A percentile compares a stretch with the other conserved stretches of the same genome.
Evolutionary conservation across 1,140 invertebrate species (phyloP).

Genomic region (Hyles euphorbiae): DNA sequence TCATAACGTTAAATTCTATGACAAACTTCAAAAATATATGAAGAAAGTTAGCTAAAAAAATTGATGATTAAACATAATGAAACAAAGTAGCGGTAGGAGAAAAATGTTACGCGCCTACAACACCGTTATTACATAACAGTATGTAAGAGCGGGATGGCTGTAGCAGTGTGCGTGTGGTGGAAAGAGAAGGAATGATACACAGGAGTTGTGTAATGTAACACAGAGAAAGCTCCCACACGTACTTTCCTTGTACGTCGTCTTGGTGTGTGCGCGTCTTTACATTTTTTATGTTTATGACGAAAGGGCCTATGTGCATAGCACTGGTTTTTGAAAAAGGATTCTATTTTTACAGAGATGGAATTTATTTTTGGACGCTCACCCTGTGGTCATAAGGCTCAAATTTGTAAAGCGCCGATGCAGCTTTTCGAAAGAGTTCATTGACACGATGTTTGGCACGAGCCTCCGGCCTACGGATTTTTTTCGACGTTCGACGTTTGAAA

Average conservation of each 20-base stretch:
- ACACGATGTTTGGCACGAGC: conserved; percentile 67
- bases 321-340: conserved; percentile 59
- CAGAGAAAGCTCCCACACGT: conserved; percentile 69
- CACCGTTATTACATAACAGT: conserved; percentile 73
- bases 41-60: no score
- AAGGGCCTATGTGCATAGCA: conserved; percentile 51
- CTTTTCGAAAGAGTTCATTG: conserved; percentile 67
- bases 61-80: no score
- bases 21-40: not conserved
- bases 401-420: conserved; percentile 37
- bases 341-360: conserved; percentile 33
- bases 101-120: conserved; percentile 68
- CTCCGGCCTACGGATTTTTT: conserved; percentile 63
- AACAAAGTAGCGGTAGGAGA: conserved; percentile 25
- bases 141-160: conserved; percentile 39
- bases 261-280: conserved; percentile 53
- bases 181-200: conserved; percentile 41
- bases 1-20: not conserved
- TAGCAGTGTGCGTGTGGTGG: conserved; percentile 25
- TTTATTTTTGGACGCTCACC: conserved; percentile 34
- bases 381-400: conserved; percentile 33
- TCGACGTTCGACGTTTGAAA: conserved; percentile 36
- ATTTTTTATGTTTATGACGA: conserved; percentile 42
- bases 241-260: conserved; percentile 59
- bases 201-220: conserved; percentile 67